Base-by-base conservation (phyloP, 2,888 invertebrate species). In the Halictus ligatus region DNA sequence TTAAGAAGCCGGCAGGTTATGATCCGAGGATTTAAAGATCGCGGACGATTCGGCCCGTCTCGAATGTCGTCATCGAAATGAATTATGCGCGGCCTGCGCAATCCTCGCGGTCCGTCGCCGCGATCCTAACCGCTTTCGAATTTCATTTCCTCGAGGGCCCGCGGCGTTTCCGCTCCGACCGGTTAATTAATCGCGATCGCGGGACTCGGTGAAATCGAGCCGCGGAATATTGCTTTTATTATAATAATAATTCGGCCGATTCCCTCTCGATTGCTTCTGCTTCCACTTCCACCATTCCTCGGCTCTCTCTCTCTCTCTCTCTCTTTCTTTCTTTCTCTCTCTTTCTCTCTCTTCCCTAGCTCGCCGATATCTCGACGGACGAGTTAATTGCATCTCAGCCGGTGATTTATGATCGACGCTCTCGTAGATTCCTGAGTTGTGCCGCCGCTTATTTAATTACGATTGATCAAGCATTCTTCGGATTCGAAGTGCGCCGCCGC, bases 41-140 rank as follows among this genome's bases (percentile, higher is more conserved):
- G n/a, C 8, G 48, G 73, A 43, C 18, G 8, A 18, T 29, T 2
- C 54, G n/a, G 18, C 18, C 67, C 64, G n/a, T 75, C 13, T 76
- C 60, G 13, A 78, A 80, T 89, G 83, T 85, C 85, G 83, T 89
- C 85, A 81, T 71, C 46, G 78, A 46, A 75, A 79, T 83, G 84
- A 86, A 81, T 84, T 84, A 81, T 89, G 60, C 83, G 79, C 60
- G 40, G 58, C 18, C 71, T 86, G 72, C 88, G 83, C 75, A 85
- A 89, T 86, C 72, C 86, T 83, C 83, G 21, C 73, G 60, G 77
- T 69, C 67, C 43, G 75, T 81, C 85, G 25, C 48, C 85, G 25
- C 48, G 58, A 74, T 76, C 73, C 60, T 71, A 81, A 73, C 90
- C 83, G 72, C 91, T 93, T 93, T 93, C 92, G 90, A 92, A 91